Evolutionary conservation across 2,113 vertebrate genomes (phyloP).

Genomic region (Tragelaphus strepsiceros): DNA sequence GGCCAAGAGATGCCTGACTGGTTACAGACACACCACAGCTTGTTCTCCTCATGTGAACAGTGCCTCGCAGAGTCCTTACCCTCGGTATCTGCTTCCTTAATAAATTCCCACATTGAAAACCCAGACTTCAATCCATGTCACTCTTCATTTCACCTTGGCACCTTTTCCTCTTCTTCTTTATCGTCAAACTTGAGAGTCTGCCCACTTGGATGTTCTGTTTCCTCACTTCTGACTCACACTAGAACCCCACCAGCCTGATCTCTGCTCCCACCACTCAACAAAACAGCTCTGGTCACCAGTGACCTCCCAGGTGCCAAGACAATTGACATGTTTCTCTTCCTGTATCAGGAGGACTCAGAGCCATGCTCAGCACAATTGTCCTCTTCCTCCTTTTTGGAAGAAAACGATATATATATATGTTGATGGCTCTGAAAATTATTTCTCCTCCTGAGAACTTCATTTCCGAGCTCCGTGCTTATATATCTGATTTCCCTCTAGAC

Average conservation of each 20-base stretch:
- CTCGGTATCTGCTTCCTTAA: background rate
- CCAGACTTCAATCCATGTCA: background rate
- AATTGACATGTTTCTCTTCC: background rate
- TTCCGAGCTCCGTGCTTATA: background rate
- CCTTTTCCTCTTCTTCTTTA: background rate
- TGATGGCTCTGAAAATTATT: background rate
- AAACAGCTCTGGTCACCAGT: background rate
- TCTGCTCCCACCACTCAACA: background rate
- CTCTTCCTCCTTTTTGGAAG: background rate
- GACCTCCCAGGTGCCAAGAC: background rate
- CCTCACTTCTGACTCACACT: background rate
- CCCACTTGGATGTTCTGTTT: background rate
- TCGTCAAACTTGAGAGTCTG: background rate
- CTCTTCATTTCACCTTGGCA: background rate
- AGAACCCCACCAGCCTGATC: background rate
- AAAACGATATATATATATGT: background rate
- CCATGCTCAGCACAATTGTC: background rate
- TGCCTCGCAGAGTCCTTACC: background rate
- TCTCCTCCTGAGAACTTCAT: background rate
- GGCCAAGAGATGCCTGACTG: background rate
- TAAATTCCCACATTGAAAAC: background rate
- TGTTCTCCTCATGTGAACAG: background rate
- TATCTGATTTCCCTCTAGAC: background rate
- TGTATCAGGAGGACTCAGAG: background rate
- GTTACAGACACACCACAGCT: background rate